Percentiles rank a stretch among this genome's conserved stretches.
phyloP scores from a whole-genome alignment of 2,797 vertebrate genomes.

The Coracias cyanogaster region DNA sequence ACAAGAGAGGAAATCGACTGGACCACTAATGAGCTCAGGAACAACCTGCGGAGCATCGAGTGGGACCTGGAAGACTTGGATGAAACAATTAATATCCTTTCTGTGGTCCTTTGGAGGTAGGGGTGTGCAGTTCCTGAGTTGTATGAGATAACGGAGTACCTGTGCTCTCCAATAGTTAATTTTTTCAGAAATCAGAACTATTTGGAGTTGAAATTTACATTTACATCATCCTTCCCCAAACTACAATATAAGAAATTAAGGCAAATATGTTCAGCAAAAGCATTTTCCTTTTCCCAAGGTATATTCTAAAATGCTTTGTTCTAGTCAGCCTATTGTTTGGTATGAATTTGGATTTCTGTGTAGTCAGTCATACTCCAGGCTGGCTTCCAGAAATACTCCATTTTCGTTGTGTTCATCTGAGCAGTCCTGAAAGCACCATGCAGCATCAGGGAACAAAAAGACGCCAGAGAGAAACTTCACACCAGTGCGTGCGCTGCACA shows the following conservation, averaged over 20 bases:
- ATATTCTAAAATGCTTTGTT: constrained; percentile 19
- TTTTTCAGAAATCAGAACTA: not conserved
- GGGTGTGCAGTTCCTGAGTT: rapidly evolving
- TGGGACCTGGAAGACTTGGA: constrained; percentile 98
- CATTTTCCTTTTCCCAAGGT: not conserved
- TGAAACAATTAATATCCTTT: constrained; percentile 99
- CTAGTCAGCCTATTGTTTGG: not conserved
- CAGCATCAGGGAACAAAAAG: not conserved
- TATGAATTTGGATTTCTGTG: not conserved
- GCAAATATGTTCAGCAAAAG: not conserved
- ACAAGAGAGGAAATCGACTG: constrained; percentile 96
- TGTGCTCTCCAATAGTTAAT: not conserved
- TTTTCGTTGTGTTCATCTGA: not conserved
- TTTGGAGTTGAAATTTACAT: not conserved
- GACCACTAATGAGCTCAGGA: constrained; percentile 97
- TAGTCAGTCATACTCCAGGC: not conserved
- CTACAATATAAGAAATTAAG: not conserved
- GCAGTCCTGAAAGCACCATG: rapidly evolving
- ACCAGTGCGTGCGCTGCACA: rapidly evolving
- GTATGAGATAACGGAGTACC: not conserved
- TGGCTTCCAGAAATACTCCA: constrained; percentile 28
- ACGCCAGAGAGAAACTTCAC: not conserved
- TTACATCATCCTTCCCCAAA: not conserved
- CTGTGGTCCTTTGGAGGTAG: not conserved
- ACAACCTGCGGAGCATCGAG: constrained; percentile 96